Conservation (phyloP, 1,140 invertebrate species). For the Caenorhabditis inopinata region DNA sequence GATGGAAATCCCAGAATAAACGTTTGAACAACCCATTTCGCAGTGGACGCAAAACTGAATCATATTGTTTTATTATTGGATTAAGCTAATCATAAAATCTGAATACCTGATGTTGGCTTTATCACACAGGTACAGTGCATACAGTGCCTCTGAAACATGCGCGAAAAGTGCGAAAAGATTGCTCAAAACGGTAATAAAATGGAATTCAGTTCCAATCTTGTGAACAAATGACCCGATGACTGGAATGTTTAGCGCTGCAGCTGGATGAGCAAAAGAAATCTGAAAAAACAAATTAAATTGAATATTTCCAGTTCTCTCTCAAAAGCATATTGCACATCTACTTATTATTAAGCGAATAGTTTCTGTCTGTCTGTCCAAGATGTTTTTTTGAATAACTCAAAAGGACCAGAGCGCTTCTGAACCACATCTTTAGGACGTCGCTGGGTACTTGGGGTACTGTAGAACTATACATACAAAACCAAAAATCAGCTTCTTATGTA, state of each 20-base stretch:
- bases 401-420: no score
- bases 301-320: no score
- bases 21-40: slow-evolving; percentile 61
- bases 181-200: slow-evolving; percentile 45
- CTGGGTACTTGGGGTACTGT: no score
- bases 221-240: slow-evolving; percentile 40
- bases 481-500: no score
- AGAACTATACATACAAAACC: no score
- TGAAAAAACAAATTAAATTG: no score
- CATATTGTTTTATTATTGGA: no score
- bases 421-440: no score
- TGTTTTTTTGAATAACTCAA: no score
- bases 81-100: background rate
- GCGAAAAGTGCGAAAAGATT: slow-evolving; percentile 55
- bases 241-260: slow-evolving; percentile 43
- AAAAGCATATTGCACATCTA: no score
- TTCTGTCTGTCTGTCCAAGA: no score
- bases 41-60: slow-evolving; percentile 41
- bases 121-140: slow-evolving; percentile 53
- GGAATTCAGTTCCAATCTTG: slow-evolving; percentile 45
- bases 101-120: slow-evolving; percentile 52
- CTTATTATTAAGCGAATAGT: no score
- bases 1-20: slow-evolving; percentile 61
- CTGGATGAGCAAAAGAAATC: slow-evolving; percentile 50
- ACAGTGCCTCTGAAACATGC: slow-evolving; percentile 55